Base-by-base conservation (phyloP, 2,888 invertebrate species). In the Pollenia labialis region DNA sequence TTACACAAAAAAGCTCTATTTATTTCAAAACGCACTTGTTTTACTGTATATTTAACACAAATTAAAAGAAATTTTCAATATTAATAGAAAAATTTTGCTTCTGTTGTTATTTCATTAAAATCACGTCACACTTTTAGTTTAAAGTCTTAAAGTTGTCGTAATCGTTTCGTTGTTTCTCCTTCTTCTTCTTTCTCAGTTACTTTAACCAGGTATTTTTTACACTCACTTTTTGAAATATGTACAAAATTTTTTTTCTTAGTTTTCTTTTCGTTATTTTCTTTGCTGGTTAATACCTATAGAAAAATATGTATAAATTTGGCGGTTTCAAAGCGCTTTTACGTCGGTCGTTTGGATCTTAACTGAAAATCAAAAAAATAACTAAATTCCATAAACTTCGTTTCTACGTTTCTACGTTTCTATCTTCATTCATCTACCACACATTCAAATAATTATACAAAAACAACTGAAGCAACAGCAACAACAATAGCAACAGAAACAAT, bases 371-470 rank as follows among this genome's bases (percentile, higher is more conserved):
- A 84, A 84, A 83, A 77, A 64, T 87, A 81, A 87, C 87, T 87
- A 87, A 85, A 87, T 87, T 85, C 87, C 87, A 87, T 85, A 85
- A 81, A 87, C 87, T 87, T 87, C 81, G 87, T 85, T 85, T 81
- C 74, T 68, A 81, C 81, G 87, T 85, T 85, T 81, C 74, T 68
- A 81, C 72, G 81, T 87, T 87, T 84, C 87, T 81, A 77, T 86
- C 83, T 83, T 86, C 23, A 86, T 79, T 81, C 68, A 77, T 85
- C 77, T 58, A 79, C 84, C 68, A 18, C 48, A 75, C 71, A 71
- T 54, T 64, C 64, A 80, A 54, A 68, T 68, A 58, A 74, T 74
- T 81, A 40, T 74, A 81, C 66, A 50, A 64, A 56, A 50, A 58
- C 56, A 66, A 54, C 46, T 32, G 32, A 32, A 72, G 16, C 66